Conservation (phyloP, 2,888 invertebrate species). For the Hemicrepidius hirtus region DNA sequence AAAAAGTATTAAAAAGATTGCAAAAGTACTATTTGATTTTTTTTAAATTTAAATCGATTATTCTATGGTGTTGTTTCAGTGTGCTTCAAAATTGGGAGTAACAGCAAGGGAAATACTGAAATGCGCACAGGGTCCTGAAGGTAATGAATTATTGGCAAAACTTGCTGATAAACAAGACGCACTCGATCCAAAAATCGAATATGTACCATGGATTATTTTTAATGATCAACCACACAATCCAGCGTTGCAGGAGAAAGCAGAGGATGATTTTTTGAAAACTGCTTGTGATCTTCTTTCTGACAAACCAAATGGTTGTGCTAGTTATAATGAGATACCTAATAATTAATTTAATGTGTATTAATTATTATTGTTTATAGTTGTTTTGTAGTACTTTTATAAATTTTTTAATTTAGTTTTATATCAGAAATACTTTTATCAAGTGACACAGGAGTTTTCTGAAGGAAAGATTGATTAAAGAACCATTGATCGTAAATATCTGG, state of each 20-base stretch:
- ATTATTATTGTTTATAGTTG: too few species aligned
- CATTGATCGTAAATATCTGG: too few species aligned
- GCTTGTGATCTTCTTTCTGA: neutral
- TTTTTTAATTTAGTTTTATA: too few species aligned
- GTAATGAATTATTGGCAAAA: slow-evolving; percentile 66
- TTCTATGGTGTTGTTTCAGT: slow-evolving; percentile 65
- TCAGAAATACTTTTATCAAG: too few species aligned
- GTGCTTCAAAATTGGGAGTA: slow-evolving; percentile 59
- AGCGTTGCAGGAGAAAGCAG: neutral
- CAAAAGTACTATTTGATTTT: too few species aligned
- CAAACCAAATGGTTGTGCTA: neutral
- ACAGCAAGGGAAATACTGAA: slow-evolving; percentile 53
- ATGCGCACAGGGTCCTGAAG: slow-evolving; percentile 62
- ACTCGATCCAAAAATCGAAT: neutral
- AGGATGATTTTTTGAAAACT: neutral
- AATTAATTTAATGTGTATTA: too few species aligned
- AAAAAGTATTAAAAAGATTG: neutral
- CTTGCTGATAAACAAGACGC: slow-evolving; percentile 61
- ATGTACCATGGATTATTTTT: slow-evolving; percentile 2
- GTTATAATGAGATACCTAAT: neutral
- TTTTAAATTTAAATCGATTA: too few species aligned
- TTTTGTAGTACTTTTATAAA: too few species aligned
- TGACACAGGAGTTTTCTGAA: too few species aligned
- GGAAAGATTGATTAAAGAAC: too few species aligned
- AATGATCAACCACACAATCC: neutral